Evolutionary conservation across 2,113 vertebrate genomes (phyloP).

Genomic region (Polypterus bichir): DNA sequence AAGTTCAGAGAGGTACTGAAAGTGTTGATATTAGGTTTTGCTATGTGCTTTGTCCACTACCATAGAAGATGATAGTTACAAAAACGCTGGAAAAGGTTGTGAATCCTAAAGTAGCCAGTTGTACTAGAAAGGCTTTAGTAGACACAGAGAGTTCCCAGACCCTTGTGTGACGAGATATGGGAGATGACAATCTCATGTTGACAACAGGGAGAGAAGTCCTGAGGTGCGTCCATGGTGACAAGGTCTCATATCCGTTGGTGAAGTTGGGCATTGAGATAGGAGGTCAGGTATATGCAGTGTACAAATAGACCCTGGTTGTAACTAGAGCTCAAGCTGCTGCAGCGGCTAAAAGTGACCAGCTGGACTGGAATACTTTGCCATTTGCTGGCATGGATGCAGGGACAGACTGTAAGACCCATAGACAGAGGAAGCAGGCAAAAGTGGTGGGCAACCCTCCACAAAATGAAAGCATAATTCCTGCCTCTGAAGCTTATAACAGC

Average conservation of each 20-base stretch:
- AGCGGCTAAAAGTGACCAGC: neutral
- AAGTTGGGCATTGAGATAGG: neutral
- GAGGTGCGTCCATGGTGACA: conserved; percentile 7
- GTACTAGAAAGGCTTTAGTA: neutral
- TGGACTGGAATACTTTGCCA: too few species aligned
- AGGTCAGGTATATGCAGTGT: neutral
- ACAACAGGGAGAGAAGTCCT: neutral
- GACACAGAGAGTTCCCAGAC: conserved; percentile 5
- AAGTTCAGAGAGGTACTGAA: too few species aligned
- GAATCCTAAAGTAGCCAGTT: too few species aligned
- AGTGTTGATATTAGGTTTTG: too few species aligned
- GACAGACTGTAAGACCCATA: neutral
- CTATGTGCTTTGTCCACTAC: neutral
- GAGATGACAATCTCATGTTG: neutral
- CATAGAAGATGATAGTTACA: neutral
- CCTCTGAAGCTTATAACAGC: neutral
- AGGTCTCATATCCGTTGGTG: neutral
- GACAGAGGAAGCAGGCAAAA: neutral
- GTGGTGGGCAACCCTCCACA: neutral
- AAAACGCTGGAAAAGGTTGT: neutral
- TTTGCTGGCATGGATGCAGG: neutral
- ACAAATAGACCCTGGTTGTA: neutral
- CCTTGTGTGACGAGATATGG: neutral
- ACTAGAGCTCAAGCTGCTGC: neutral
- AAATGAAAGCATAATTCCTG: too few species aligned